Base-by-base conservation (phyloP, 92 coral and sea anemone species). In the Plumapathes pennacea region DNA sequence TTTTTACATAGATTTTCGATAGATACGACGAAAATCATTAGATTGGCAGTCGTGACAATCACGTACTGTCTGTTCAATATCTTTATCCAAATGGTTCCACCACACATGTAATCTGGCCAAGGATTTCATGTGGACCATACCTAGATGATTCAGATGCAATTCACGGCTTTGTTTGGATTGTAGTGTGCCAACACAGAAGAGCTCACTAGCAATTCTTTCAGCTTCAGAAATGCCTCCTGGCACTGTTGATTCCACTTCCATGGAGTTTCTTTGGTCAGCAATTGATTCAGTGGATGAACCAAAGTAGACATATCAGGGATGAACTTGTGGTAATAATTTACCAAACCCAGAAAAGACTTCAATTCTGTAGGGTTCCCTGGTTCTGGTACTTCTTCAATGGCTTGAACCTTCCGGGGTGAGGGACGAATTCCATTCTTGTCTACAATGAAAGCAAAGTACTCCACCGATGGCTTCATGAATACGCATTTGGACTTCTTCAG, bases 121-220 rank as follows among this genome's bases (percentile, higher is more conserved):
- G 25, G 80, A 50, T 54, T 72, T 72, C 80, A 72, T 51, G 8
- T 18, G 22, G 3, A 61, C 53, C 53, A 72, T 69, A 15, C 62
- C 80, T 5, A 56, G 66, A 47, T 52, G 81, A 25, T 62, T 45
- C 36, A 70, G 38, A 47, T 70, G 78, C 31, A 59, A 58, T 23
- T 70, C 77, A n/a, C n/a, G n/a, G n/a, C n/a, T n/a, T 45, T 70
- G 54, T 54, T 78, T 22, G 66, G 49, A 37, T 71, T 67, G 38
- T 48, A 80, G 37, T 66, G 69, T 28, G 56, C 53, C 19, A 66
- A 38, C 32, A 76, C 39, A 10, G 65, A 57, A 12, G 62, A 46
- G 5, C 41, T 54, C 22, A 29, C 46, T 46, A 57, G 40, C 20
- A 50, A 45, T 10, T 40, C 42, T 39, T 67, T 48, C 55, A 77